phyloP scores from a whole-genome alignment of 2,888 invertebrate species.

The Sturmia bella region DNA sequence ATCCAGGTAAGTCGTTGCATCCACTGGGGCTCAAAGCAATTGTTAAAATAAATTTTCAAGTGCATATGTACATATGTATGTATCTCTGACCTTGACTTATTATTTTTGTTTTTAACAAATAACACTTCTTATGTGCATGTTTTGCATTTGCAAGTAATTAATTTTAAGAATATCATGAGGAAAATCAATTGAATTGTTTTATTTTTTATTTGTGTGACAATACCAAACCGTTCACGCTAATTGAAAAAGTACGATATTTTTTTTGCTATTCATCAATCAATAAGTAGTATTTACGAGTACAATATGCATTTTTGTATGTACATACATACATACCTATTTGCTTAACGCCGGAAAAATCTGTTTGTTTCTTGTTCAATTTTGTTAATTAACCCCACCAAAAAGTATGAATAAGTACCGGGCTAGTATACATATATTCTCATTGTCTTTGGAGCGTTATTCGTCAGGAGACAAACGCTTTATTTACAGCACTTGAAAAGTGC shows the following conservation, averaged over 20 bases:
- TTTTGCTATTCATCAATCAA: slow-evolving; percentile 18
- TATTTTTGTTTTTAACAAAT: neutral
- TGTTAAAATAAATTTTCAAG: too few species aligned
- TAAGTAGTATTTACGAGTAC: slow-evolving; percentile 1
- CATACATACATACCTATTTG: slow-evolving; percentile 19
- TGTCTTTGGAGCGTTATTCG: neutral
- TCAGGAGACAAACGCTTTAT: neutral
- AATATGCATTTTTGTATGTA: too few species aligned
- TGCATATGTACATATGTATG: too few species aligned
- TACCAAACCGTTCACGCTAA: neutral
- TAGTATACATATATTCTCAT: neutral
- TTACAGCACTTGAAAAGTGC: too few species aligned
- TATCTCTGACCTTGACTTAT: neutral
- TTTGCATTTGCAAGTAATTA: neutral
- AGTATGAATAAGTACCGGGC: neutral
- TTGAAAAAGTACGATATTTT: neutral
- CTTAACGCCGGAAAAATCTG: slow-evolving; percentile 1
- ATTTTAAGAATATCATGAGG: neutral
- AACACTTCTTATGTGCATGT: slow-evolving; percentile 6
- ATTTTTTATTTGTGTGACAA: neutral
- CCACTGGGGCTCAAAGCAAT: too few species aligned
- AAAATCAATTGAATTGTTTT: neutral
- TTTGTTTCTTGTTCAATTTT: neutral
- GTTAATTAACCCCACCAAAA: neutral
- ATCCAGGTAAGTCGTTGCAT: too few species aligned